Percentiles rank a stretch among this genome's conserved stretches.
phyloP scores from a whole-genome alignment of 2,888 invertebrate species.

The Sesamia inferens region DNA sequence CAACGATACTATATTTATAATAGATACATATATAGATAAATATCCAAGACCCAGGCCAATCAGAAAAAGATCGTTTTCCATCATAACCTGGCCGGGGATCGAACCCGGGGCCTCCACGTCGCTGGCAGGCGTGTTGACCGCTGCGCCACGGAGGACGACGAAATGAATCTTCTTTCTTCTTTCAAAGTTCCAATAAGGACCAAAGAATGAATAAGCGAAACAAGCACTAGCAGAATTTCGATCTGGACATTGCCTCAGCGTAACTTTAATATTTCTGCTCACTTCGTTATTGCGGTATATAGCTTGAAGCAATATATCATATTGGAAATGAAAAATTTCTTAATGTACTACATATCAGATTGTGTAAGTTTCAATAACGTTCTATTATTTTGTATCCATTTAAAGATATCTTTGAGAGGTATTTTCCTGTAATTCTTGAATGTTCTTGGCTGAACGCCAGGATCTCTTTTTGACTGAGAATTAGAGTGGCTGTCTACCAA shows the following conservation, averaged over 20 bases:
- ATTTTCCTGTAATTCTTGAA: conserved; percentile 42
- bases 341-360: conserved; percentile 39
- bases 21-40: too few species aligned
- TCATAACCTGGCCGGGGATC: too few species aligned
- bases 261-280: conserved; percentile 47
- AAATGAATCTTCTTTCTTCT: not conserved
- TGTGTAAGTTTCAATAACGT: conserved; percentile 34
- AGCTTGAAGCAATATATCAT: conserved; percentile 53
- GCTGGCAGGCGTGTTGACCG: too few species aligned
- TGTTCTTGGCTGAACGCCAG: conserved; percentile 48
- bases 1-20: too few species aligned
- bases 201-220: not conserved
- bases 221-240: not conserved
- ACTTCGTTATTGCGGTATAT: conserved; percentile 40
- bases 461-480: conserved; percentile 31
- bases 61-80: too few species aligned
- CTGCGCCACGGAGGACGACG: too few species aligned
- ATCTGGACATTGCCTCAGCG: conserved; percentile 27
- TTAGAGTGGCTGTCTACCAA: conserved; percentile 51
- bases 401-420: conserved; percentile 33
- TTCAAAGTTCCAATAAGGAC: not conserved
- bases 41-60: too few species aligned
- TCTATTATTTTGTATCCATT: conserved; percentile 28
- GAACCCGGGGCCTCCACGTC: too few species aligned
- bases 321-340: conserved; percentile 57